phyloP scores from a whole-genome alignment of 2,797 vertebrate genomes.

The Gambelia wislizenii region DNA sequence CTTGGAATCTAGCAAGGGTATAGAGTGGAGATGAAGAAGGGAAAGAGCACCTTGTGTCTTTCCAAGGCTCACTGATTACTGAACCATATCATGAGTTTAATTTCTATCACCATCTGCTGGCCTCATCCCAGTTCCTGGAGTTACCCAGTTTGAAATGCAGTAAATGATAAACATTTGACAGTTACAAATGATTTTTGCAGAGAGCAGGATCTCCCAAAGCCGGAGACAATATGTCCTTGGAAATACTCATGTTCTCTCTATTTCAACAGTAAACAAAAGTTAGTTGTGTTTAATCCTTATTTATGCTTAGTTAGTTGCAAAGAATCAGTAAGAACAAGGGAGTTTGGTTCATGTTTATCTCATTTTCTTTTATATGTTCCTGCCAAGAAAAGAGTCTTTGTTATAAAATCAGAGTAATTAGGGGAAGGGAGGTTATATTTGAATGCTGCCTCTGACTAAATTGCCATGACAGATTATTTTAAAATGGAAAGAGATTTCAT shows the following conservation, averaged over 20 bases:
- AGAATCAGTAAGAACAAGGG: constrained; percentile 48
- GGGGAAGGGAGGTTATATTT: constrained; percentile 46
- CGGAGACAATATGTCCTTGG: constrained; percentile 70
- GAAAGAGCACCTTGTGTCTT: constrained; percentile 52
- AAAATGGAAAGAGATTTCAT: not conserved
- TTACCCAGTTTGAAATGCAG: constrained; percentile 72
- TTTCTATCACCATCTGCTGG: constrained; percentile 77
- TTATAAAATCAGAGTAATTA: constrained; percentile 57
- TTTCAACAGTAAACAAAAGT: constrained; percentile 66
- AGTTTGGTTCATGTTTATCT: constrained; percentile 49
- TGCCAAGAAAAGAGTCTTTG: constrained; percentile 56
- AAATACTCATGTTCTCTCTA: constrained; percentile 65
- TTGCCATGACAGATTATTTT: constrained; percentile 39
- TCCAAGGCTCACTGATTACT: constrained; percentile 56
- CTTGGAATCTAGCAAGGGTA: constrained; percentile 40
- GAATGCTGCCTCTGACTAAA: constrained; percentile 3
- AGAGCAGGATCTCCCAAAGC: constrained; percentile 60
- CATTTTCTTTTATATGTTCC: constrained; percentile 49
- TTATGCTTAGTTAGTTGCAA: constrained; percentile 62
- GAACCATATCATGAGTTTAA: constrained; percentile 78
- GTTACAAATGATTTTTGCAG: constrained; percentile 74
- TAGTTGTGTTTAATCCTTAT: constrained; percentile 65
- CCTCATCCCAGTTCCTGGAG: constrained; percentile 72
- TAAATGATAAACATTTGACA: constrained; percentile 78
- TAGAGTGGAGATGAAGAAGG: constrained; percentile 7